These are phyloP conservation scores for Gastracanthus pulcherrimus DNA, from an alignment of 2,888 invertebrate genomes.

Conservation along the genomic window DNA sequence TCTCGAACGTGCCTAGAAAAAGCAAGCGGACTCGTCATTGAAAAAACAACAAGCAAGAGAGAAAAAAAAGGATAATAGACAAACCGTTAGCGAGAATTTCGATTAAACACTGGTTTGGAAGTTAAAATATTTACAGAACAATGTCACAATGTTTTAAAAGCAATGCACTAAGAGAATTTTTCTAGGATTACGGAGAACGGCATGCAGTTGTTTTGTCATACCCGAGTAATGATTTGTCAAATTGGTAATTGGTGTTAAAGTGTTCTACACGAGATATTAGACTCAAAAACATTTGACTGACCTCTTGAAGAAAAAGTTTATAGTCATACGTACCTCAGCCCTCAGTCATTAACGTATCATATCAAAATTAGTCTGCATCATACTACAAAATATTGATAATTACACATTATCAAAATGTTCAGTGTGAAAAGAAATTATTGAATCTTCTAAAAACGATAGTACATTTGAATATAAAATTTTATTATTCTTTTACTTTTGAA, in stretches of 20 bases:
- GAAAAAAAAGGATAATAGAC: neutral
- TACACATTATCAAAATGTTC: neutral
- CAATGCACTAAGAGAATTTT: neutral
- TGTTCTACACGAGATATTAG: neutral
- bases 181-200: neutral
- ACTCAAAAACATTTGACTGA: neutral
- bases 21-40: slow-evolving; percentile 59
- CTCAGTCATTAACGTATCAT: neutral
- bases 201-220: neutral
- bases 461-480: too few species aligned
- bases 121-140: neutral
- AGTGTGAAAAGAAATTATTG: too few species aligned
- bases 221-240: neutral
- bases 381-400: neutral
- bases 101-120: neutral
- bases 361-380: neutral
- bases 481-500: too few species aligned
- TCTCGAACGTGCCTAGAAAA: slow-evolving; percentile 79
- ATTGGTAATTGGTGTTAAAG: neutral
- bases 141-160: neutral
- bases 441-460: too few species aligned
- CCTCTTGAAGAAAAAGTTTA: neutral
- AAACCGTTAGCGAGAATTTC: neutral
- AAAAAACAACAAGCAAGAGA: slow-evolving; percentile 37
- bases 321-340: slow-evolving; percentile 4